These are phyloP conservation scores for Cyphomyrus discorhynchus DNA, from an alignment of 2,113 vertebrate genomes.

Conservation along the genomic window DNA sequence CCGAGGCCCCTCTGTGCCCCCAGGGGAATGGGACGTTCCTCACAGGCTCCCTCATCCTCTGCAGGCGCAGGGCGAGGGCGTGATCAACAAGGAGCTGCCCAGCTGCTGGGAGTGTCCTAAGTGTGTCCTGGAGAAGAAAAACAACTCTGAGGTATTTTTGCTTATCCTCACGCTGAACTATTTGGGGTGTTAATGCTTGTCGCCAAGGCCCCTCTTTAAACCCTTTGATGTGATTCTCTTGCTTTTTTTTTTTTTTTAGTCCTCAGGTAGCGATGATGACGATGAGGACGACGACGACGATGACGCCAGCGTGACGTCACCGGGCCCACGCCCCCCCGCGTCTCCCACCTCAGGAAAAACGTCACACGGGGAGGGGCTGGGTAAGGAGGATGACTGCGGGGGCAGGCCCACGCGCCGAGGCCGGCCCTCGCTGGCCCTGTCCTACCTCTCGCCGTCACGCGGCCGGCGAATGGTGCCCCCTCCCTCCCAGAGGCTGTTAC, in stretches of 20 bases:
- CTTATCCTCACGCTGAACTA: neutral
- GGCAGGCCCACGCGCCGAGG: neutral
- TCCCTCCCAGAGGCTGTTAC: constrained; percentile 62
- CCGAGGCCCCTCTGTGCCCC: neutral
- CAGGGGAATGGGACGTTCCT: neutral
- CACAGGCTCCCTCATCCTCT: neutral
- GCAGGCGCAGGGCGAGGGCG: constrained; percentile 84
- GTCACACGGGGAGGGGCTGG: constrained; percentile 50
- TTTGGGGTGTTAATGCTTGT: neutral
- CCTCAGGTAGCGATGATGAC: constrained; percentile 47
- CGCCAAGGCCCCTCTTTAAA: neutral
- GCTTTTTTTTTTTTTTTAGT: constrained; percentile 35
- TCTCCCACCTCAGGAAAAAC: constrained; percentile 44
- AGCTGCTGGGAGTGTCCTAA: constrained; percentile 97
- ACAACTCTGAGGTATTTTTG: constrained; percentile 56
- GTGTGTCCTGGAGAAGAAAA: constrained; percentile 75
- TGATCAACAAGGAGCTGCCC: constrained; percentile 87
- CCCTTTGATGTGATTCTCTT: neutral
- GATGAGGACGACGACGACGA: constrained; percentile 33
- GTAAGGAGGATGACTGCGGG: constrained; percentile 36
- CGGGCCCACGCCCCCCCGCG: constrained; percentile 36
- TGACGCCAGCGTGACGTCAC: constrained; percentile 42
- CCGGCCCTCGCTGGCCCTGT: constrained; percentile 23
- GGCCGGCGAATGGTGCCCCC: constrained; percentile 54
- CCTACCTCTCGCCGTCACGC: constrained; percentile 27